Base-by-base conservation (phyloP, 2,113 vertebrate species). In the Indri indri region DNA sequence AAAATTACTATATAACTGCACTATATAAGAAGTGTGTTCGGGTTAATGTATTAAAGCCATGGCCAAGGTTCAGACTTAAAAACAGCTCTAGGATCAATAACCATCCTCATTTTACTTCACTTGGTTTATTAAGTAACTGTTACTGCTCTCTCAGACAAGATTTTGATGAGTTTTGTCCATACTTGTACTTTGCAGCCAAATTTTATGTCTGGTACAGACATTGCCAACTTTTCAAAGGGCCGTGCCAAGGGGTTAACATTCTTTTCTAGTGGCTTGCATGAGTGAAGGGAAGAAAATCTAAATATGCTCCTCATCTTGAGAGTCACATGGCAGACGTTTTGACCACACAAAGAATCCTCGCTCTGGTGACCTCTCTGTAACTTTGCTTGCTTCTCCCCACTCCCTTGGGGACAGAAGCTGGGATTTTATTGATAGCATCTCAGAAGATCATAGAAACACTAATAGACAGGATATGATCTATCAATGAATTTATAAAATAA, bases 51-150 rank as follows among this genome's bases (percentile, higher is more conserved):
- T 50, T 54, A 59, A n/a, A 95, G 47, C 54, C 79, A 9, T 85
- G 17, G 34, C 14, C 37, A 63, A 95, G n/a, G 40, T 88, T 95
- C 30, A 63, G n/a, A 88, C 34, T 73, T 90, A 79, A 94, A 96
- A 96, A 61, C 12, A 79, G n/a, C 25, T 73, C 27, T 8, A 61
- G 57, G 37, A 45, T 90, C 65, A 88, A 79, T 7, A 95, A 30
- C 84, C 74, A 11, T 50, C 88, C 34, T 90, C 74, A 11, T 42
- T 91, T 88, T 32, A 66, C 73, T 61, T 74, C 47, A 77, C 25
- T 95, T 37, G 10, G 8, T 90, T 83, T 68, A 90, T 74, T 92
- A 30, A 23, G 10, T 52, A 89, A 66, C 47, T 68, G 20, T 74
- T 45, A 86, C 27, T 94, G 37, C 22, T 63, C 65, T 90, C 18